A percentile compares a stretch with the other conserved stretches of the same genome.
These are phyloP conservation scores for Zygogramma bicolorata DNA, from an alignment of 2,888 invertebrate species.

Conservation along the genomic window DNA sequence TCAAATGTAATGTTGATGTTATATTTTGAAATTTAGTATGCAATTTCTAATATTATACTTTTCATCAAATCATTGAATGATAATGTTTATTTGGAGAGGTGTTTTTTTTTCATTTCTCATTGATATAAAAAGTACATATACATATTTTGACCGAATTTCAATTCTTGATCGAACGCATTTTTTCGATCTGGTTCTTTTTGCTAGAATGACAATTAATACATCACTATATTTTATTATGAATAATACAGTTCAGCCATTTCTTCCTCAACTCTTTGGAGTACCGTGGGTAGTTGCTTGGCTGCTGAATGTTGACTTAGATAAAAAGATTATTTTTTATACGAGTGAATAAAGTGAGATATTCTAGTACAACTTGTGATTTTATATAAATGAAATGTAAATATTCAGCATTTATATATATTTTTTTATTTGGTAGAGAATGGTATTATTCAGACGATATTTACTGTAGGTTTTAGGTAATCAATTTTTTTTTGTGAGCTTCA, in stretches of 20 bases:
- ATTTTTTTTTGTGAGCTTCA: neutral
- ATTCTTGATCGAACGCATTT: too few species aligned
- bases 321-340: neutral
- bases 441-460: neutral
- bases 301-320: conserved; percentile 21
- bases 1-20: too few species aligned
- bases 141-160: too few species aligned
- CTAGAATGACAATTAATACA: neutral
- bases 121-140: too few species aligned
- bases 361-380: conserved; percentile 12
- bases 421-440: neutral
- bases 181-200: neutral
- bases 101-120: too few species aligned
- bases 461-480: neutral
- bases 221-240: neutral
- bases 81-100: too few species aligned
- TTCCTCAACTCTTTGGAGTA: conserved; percentile 15
- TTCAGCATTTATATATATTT: neutral
- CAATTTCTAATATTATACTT: too few species aligned
- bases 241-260: neutral
- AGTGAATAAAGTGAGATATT: conserved; percentile 15
- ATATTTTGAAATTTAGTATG: too few species aligned
- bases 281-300: conserved; percentile 26
- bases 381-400: conserved; percentile 6
- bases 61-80: too few species aligned